phyloP scores from a whole-genome alignment of 1,140 invertebrate species.

The Nephila pilipes region DNA sequence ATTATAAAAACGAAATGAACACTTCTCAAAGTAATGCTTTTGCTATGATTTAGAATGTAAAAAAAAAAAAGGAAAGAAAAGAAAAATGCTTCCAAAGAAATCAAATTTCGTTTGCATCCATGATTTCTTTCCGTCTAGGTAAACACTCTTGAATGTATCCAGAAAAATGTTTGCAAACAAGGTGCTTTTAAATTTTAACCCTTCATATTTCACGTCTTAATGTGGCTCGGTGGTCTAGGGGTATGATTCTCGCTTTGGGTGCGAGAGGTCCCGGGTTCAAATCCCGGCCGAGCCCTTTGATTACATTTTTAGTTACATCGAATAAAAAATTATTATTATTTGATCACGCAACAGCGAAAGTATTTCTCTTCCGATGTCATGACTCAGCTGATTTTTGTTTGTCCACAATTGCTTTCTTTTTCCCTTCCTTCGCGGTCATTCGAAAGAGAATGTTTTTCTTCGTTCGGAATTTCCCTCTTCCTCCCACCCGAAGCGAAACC shows the following conservation, averaged over 20 bases:
- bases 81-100: no score
- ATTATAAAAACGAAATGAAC: no score
- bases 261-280: slow-evolving; percentile 65
- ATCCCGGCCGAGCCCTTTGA: slow-evolving; percentile 50
- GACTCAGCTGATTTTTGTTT: not conserved
- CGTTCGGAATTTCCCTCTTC: not conserved
- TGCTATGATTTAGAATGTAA: no score
- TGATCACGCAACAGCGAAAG: not conserved
- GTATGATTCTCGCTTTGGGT: slow-evolving; percentile 61
- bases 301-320: not conserved
- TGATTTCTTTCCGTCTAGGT: no score
- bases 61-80: no score
- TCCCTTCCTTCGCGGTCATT: not conserved
- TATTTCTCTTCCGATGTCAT: not conserved
- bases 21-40: no score
- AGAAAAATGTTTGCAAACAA: no score
- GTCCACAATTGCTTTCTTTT: not conserved
- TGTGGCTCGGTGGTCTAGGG: slow-evolving; percentile 11
- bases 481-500: not conserved
- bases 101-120: no score
- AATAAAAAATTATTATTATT: not conserved
- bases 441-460: not conserved
- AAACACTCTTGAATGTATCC: no score
- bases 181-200: no score
- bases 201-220: fast-evolving